phyloP scores from a whole-genome alignment of 1,140 invertebrate genomes.

The Leptoteleia sp. region DNA sequence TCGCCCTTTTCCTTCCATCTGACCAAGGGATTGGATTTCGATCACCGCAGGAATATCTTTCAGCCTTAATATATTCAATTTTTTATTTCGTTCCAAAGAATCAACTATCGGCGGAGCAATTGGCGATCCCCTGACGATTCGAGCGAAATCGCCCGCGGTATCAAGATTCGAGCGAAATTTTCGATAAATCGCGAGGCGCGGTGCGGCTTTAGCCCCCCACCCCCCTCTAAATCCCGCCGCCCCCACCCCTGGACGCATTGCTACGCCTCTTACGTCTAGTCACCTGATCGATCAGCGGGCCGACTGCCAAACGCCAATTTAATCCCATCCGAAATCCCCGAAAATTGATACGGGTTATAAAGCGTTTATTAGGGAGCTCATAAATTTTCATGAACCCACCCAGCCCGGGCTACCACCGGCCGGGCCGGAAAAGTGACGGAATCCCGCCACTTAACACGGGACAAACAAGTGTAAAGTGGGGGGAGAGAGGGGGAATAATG shows the following conservation, averaged over 20 bases:
- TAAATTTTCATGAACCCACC: constrained; percentile 58
- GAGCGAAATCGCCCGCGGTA: constrained; percentile 25
- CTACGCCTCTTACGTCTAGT: constrained; percentile 18
- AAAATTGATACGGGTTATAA: constrained; percentile 64
- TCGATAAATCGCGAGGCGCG: constrained; percentile 28
- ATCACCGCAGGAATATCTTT: neutral
- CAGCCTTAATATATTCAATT: constrained; percentile 5
- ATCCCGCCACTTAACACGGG: constrained; percentile 20
- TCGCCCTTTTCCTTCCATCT: too few species aligned
- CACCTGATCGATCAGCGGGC: constrained; percentile 46
- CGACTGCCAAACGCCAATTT: constrained; percentile 44
- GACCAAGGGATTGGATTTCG: neutral
- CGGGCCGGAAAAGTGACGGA: constrained; percentile 20
- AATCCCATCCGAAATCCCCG: constrained; percentile 47
- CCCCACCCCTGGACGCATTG: constrained; percentile 15
- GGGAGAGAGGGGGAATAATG: too few species aligned
- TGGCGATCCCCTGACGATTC: constrained; percentile 16
- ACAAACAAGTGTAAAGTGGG: constrained; percentile 37
- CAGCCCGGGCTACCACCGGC: neutral
- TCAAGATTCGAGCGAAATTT: constrained; percentile 10
- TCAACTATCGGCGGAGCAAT: constrained; percentile 8
- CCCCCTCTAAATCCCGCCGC: too few species aligned
- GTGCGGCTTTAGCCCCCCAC: too few species aligned
- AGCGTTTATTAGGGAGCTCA: constrained; percentile 57
- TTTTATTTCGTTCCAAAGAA: constrained; percentile 1